Percentiles rank a stretch among this genome's conserved stretches.
phyloP scores from a whole-genome alignment of 2,797 vertebrate genomes.

The Syncerus caffer region DNA sequence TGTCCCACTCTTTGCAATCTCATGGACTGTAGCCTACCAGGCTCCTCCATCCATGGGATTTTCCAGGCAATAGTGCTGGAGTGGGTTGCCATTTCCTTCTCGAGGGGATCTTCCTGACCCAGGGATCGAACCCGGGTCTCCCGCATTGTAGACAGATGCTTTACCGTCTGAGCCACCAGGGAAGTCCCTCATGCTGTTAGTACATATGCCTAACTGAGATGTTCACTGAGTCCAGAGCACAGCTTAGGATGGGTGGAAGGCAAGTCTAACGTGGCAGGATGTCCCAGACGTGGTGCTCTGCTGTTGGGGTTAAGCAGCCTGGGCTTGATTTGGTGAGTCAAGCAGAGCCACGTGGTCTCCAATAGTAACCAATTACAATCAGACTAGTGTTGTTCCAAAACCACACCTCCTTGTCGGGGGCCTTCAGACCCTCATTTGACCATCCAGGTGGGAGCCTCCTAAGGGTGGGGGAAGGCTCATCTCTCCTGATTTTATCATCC shows the following conservation, averaged over 20 bases:
- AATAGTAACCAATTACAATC: fast-evolving
- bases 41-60: no score
- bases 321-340: not conserved
- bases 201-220: not conserved
- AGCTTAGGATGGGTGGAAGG: not conserved
- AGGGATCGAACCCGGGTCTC: no score
- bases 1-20: no score
- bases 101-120: no score
- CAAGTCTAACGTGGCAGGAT: not conserved
- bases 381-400: no score
- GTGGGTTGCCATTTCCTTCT: no score
- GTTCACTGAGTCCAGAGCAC: not conserved
- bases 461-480: fast-evolving
- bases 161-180: no score
- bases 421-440: not conserved
- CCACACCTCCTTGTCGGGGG: not conserved
- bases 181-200: not conserved
- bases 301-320: not conserved
- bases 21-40: no score
- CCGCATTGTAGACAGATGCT: no score
- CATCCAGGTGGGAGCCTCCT: not conserved
- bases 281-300: not conserved
- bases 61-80: no score
- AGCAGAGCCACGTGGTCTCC: not conserved
- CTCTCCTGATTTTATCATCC: not conserved